Conservation (phyloP, 2,797 vertebrate genomes). For the Oreochromis grahami region DNA sequence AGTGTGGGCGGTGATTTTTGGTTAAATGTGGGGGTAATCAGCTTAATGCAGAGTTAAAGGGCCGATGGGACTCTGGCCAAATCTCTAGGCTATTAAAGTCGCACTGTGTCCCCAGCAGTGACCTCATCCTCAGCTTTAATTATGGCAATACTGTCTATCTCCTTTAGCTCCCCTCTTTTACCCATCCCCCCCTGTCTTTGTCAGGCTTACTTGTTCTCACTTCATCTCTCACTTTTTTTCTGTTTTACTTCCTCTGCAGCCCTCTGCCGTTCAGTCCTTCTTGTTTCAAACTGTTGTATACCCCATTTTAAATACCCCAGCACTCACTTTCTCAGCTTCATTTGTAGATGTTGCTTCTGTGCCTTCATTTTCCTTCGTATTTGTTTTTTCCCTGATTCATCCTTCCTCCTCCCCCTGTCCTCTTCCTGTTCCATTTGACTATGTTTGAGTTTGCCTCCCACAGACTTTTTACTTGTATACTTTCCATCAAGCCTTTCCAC, state of each 20-base stretch:
- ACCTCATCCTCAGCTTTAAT: conserved; percentile 74
- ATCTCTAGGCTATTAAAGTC: conserved; percentile 73
- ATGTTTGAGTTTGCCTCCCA: background rate
- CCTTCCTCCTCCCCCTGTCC: background rate
- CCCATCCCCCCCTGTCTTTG: background rate
- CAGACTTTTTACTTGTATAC: background rate
- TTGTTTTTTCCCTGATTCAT: conserved; percentile 5
- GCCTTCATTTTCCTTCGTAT: background rate
- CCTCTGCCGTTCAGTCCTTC: background rate
- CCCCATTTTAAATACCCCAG: background rate
- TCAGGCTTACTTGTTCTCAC: conserved; percentile 11
- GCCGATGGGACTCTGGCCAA: conserved; percentile 69
- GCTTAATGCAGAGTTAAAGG: conserved; percentile 79
- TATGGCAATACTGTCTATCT: conserved; percentile 66
- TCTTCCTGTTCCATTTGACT: conserved; percentile 1
- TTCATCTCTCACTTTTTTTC: background rate
- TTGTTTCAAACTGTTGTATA: background rate
- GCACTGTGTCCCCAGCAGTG: conserved; percentile 55
- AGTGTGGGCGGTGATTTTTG: conserved; percentile 65
- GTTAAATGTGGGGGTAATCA: conserved; percentile 78
- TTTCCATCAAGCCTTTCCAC: background rate
- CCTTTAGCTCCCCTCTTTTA: conserved; percentile 32
- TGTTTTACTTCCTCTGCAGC: background rate
- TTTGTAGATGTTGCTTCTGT: conserved; percentile 6
- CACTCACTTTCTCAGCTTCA: background rate